A percentile compares a stretch with the other conserved stretches of the same genome.
Evolutionary conservation across 1,140 invertebrate genomes (phyloP).

Genomic region (Adoxophyes honmai): DNA sequence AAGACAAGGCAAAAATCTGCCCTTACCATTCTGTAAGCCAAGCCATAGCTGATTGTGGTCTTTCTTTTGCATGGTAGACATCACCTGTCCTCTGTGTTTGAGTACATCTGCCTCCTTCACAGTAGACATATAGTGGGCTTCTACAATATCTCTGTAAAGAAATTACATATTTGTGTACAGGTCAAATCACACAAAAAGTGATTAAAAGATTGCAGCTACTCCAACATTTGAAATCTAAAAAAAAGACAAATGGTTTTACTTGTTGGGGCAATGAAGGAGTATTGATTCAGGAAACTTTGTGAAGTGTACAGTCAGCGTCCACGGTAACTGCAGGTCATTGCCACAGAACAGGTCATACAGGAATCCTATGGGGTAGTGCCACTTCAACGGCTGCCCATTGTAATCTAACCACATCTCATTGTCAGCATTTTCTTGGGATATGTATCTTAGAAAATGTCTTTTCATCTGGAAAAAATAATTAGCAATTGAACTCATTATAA

Average conservation of each 20-base stretch:
- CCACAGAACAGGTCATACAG: conserved; percentile 89
- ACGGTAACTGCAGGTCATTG: conserved; percentile 88
- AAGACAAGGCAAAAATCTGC: conserved; percentile 10
- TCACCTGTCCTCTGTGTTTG: conserved; percentile 94
- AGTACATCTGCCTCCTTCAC: conserved; percentile 98
- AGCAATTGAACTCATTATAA: too few species aligned
- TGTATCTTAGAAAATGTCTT: conserved; percentile 92
- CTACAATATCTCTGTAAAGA: conserved; percentile 90
- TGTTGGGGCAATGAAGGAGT: conserved; percentile 86
- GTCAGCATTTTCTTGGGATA: conserved; percentile 89
- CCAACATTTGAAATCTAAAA: conserved; percentile 23
- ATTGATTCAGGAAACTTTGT: conserved; percentile 91
- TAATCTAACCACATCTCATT: conserved; percentile 97
- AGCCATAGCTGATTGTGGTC: conserved; percentile 98
- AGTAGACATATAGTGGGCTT: conserved; percentile 95
- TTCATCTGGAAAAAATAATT: conserved; percentile 81
- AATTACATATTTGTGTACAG: not conserved
- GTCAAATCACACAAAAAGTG: too few species aligned
- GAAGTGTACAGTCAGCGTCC: conserved; percentile 97
- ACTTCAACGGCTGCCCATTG: conserved; percentile 94
- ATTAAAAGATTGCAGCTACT: conserved; percentile 4
- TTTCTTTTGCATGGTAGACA: conserved; percentile 97
- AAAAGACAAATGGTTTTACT: too few species aligned
- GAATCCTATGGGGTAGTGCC: conserved; percentile 98
- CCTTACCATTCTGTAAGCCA: conserved; percentile 92